Percentiles rank a stretch among this genome's conserved stretches.
These are phyloP conservation scores for Thoracochromis brauschi DNA, from an alignment of 2,113 vertebrate species.

Conservation along the genomic window DNA sequence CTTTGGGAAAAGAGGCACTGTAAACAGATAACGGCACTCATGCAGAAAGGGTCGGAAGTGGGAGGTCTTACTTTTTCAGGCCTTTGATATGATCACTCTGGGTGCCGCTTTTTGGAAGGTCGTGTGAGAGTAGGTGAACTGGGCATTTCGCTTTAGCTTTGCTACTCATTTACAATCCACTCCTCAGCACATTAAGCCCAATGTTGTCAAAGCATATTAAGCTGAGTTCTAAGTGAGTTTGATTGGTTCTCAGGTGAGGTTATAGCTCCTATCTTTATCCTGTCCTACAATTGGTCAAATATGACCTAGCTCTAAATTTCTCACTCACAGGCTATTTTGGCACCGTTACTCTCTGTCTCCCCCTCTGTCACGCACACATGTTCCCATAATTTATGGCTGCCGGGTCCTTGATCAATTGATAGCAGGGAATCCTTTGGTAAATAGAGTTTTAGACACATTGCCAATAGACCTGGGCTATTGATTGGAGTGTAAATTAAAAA, in stretches of 20 bases:
- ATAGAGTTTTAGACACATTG: constrained; percentile 99
- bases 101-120: constrained; percentile 18
- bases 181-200: not conserved
- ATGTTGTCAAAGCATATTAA: not conserved
- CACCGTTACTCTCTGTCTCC: not conserved
- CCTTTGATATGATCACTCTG: constrained; percentile 16
- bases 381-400: constrained; percentile 88
- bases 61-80: constrained; percentile 33
- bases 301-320: not conserved
- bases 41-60: constrained; percentile 59
- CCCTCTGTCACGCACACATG: constrained; percentile 23
- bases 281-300: constrained; percentile 33
- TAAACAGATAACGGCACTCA: constrained; percentile 63
- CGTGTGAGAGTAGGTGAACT: not conserved
- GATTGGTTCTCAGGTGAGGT: not conserved
- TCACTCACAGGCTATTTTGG: constrained; percentile 9
- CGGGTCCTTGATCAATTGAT: constrained; percentile 99
- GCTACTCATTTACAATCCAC: constrained; percentile 3
- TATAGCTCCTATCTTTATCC: constrained; percentile 28
- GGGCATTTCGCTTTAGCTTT: not conserved
- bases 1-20: constrained; percentile 53
- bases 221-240: not conserved
- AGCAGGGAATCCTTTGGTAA: constrained; percentile 97
- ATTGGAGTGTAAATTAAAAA: constrained; percentile 99
- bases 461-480: constrained; percentile 99